These are phyloP conservation scores for Heliconius hewitsoni DNA, from an alignment of 1,140 invertebrate species.

Conservation along the genomic window DNA sequence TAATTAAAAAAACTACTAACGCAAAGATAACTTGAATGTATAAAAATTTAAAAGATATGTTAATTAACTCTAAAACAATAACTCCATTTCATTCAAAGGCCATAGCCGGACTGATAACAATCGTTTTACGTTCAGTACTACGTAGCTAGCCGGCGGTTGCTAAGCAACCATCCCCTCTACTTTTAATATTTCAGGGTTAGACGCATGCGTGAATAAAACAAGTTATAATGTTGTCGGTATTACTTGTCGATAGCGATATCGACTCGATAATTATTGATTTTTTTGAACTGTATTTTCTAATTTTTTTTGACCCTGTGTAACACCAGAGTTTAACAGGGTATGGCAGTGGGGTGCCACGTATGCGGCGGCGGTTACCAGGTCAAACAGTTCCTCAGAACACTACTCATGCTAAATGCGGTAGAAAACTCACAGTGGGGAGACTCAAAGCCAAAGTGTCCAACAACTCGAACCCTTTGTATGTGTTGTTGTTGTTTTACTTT, in stretches of 20 bases:
- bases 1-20: too few species aligned
- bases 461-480: too few species aligned
- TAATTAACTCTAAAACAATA: neutral
- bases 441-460: too few species aligned
- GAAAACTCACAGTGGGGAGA: too few species aligned
- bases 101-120: conserved; percentile 38
- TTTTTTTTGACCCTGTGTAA: neutral
- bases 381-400: too few species aligned
- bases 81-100: conserved; percentile 16
- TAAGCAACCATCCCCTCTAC: conserved; percentile 51
- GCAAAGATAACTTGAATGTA: too few species aligned
- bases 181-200: neutral
- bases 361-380: too few species aligned
- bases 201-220: conserved; percentile 35
- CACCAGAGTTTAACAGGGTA: too few species aligned
- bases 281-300: neutral
- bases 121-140: conserved; percentile 35
- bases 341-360: too few species aligned
- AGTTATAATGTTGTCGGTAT: conserved; percentile 25
- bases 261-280: conserved; percentile 15
- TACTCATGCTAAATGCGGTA: too few species aligned
- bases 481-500: too few species aligned
- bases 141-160: conserved; percentile 55
- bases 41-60: too few species aligned
- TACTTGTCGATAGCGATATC: conserved; percentile 35